Evolutionary conservation across 1,140 invertebrate genomes (phyloP), one percentile per base, ranked within the genome.

Genomic region (Helicoverpa zea): DNA sequence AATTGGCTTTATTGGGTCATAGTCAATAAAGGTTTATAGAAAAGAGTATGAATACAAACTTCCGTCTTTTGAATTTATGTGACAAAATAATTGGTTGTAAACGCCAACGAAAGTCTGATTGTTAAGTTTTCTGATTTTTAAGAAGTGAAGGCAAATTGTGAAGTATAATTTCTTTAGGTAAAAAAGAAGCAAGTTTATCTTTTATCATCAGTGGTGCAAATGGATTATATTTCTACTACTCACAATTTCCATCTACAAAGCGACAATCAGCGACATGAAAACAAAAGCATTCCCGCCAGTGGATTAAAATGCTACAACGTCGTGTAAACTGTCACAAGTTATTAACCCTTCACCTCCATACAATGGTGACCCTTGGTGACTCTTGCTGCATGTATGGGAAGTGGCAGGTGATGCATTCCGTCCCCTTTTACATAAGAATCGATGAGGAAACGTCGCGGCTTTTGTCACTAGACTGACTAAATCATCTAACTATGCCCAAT

Each of bases 1-100:
- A 77, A 77, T 66, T 35, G 47, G 4, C 13, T 76, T 76, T 63
- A 76, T 76, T 64, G 35, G 59, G 61, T 77, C 75, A 77, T 66
- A 77, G 61, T 77, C 75, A 77, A 54, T 66, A 77, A 77, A 13
- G 51, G 18, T 4, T 35, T 16, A 11, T 64, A 29, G n/a, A 51
- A 64, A 51, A 52, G 14, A 54, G 10, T n/a, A 43, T 56, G 13
- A 9, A 56, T 12, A 2, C 9, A 9, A 10, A 59, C 4, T 29
- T 16, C 3, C 54, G 13, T 51, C 4, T 58, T 59, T 29, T 16
- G 16, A 35, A 16, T 59, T 74, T 58, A 54, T 70, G 66, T 2
- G 16, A 12, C 16, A 52, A 66, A 49, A 47, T 18, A 66, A 66
- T 16, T 12, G 13, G 43, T 66, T 47, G 35, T 49, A 18, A 9